Evolutionary conservation across 2,888 invertebrate species (phyloP), one percentile per base, ranked within the genome.

Genomic region (Conops quadrifasciatus): DNA sequence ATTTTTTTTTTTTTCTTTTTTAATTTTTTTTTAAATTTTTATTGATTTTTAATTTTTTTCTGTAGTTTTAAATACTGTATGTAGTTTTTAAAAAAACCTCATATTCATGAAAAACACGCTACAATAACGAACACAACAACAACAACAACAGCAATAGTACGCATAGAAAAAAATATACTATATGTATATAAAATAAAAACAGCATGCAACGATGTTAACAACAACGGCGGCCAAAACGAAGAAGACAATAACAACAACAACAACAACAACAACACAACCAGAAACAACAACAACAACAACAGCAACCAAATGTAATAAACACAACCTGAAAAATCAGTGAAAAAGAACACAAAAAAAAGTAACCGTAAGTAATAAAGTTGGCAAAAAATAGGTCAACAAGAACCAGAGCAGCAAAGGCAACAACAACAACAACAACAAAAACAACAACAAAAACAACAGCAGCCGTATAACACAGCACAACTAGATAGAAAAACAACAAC

Each of bases 311-410:
- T 7, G 5, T 36, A 36, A 36, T 36, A 36, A 36, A 36, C 9
- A 9, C 9, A 36, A 36, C 36, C 36, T 36, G 36, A 36, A 36
- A 36, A 36, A 49, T 3, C 49, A 5, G 16, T 49, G n/a, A 16
- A n/a, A n/a, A 49, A 49, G 49, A 49, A 49, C 49, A n/a, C 49
- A 49, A 49, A 49, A 11, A 49, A 45, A 11, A n/a, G n/a, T n/a
- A n/a, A n/a, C 21, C 51, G 51, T 51, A 51, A 51, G 21, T 19
- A 2, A 21, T 26, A 56, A 19, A 11, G 26, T n/a, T 28, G 24
- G 59, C 59, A n/a, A 30, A 59, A 62, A 43, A 62, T 62, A 43
- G 62, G 62, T 62, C 62, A 63, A 63, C 21, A 43, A 63, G 63
- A 63, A 63, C 45, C 19, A 45, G 15, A 24, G 45, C 19, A 49